phyloP scores from a whole-genome alignment of 2,113 vertebrate genomes.

The Dasypus novemcinctus region DNA sequence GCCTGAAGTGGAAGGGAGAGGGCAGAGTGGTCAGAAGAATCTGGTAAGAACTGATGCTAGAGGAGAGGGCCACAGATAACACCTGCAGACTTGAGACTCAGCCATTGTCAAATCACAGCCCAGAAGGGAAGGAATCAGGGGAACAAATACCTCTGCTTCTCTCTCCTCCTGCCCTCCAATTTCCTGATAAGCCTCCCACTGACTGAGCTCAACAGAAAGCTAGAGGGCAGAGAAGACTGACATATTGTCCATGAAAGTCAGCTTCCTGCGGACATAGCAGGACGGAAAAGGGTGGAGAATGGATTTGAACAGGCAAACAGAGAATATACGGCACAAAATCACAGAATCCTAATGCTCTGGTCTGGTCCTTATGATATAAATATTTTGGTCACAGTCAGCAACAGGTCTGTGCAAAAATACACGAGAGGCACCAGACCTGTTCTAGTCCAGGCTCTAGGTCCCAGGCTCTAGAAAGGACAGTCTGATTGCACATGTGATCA shows the following conservation, averaged over 20 bases:
- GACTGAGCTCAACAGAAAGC: neutral
- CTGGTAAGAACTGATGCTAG: neutral
- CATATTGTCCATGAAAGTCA: neutral
- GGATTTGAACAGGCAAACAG: neutral
- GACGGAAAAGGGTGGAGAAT: neutral
- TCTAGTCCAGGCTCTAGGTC: neutral
- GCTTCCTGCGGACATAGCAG: neutral
- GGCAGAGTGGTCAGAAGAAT: neutral
- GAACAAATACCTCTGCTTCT: neutral
- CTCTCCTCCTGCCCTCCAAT: neutral
- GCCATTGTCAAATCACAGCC: neutral
- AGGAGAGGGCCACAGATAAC: neutral
- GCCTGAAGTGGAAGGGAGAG: neutral
- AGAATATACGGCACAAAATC: neutral
- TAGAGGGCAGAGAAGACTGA: neutral
- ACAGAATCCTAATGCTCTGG: neutral
- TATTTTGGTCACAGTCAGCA: neutral
- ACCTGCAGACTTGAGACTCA: neutral
- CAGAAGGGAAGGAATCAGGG: neutral
- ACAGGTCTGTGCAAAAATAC: neutral
- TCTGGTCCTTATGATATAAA: neutral
- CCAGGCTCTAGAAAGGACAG: neutral
- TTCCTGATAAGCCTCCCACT: neutral
- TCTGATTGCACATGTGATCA: neutral
- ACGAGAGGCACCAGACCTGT: neutral